Evolutionary conservation across 2,888 invertebrate genomes (phyloP).

Genomic region (Phyllotreta striolata): DNA sequence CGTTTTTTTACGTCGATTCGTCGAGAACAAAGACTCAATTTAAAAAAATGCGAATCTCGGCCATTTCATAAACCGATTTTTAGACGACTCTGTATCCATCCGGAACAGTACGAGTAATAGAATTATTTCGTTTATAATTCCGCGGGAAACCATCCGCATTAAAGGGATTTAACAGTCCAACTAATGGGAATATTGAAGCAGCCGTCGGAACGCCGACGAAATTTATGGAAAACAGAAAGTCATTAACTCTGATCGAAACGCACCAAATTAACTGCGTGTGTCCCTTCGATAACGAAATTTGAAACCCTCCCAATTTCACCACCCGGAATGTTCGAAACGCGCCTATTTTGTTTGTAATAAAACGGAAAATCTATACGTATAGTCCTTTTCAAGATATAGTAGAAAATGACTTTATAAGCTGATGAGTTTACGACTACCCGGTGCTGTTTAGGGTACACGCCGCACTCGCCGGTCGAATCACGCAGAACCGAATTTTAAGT

Average conservation of each 20-base stretch:
- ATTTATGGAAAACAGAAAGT: conserved; percentile 33
- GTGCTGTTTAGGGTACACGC: too few relatives aligned
- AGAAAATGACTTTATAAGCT: too few relatives aligned
- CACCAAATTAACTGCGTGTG: conserved; percentile 43
- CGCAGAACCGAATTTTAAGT: too few relatives aligned
- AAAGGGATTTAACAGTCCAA: conserved; percentile 31
- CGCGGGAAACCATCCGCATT: conserved; percentile 23
- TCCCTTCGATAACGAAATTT: conserved; percentile 44
- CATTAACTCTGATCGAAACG: conserved; percentile 29
- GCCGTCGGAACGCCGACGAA: conserved; percentile 22
- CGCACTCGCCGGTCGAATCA: too few relatives aligned
- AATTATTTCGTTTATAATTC: conserved; percentile 29
- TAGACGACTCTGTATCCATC: conserved; percentile 14
- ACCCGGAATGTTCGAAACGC: neutral
- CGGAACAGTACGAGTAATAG: conserved; percentile 26
- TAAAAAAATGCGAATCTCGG: conserved; percentile 3
- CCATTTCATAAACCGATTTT: conserved; percentile 12
- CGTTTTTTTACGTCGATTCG: neutral
- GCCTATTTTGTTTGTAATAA: neutral
- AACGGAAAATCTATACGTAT: neutral
- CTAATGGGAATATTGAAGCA: conserved; percentile 27
- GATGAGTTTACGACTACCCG: too few relatives aligned
- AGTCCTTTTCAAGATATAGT: too few relatives aligned
- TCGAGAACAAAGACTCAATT: neutral
- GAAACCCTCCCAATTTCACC: conserved; percentile 8